Base-by-base conservation (phyloP, 2,888 invertebrate species). In the Acanthosepion lycidas region DNA sequence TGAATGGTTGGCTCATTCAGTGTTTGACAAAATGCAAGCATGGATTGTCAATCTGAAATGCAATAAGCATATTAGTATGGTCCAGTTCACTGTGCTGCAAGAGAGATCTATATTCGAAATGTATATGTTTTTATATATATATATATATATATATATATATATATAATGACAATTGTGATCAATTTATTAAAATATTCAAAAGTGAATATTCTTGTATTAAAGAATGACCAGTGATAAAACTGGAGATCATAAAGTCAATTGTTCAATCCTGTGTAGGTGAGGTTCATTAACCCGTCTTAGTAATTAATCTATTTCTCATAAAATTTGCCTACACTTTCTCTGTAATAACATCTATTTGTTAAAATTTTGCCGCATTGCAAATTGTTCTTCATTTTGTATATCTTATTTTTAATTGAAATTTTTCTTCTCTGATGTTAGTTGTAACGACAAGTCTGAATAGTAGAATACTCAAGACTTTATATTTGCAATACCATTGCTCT, bases 61-160 rank as follows among this genome's bases (percentile, higher is more conserved):
- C 78, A 78, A 78, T 78, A 78, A 78, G 78, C 78, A 78, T 78
- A n/a, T 78, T 78, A 78, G 78, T n/a, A 78, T 78, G 78, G 78
- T 78, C 78, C n/a, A 78, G 33, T 78, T n/a, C 78, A 78, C 78
- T 78, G 78, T n/a, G 78, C n/a, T 18, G n/a, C 33, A 33, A 78
- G n/a, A n/a, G n/a, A 5, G n/a, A 78, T 78, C 28, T n/a, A 78
- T 78, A 28, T n/a, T 4, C 18, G 33, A n/a, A n/a, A 59, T 59
- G 20, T 59, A 26, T 59, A 59, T n/a, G n/a, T 78, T 6, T 78
- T 28, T 78, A 78, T 78, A 78, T 78, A 78, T 78, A 78, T 78
- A 78, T 78, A 78, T 78, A 78, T 78, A 78, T 78, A n/a, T 78
- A n/a, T 78, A n/a, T 78, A 78, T 78, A 78, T n/a, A 78, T 33